Conservation (phyloP, 2,888 invertebrate species). For the Caenorhabditis virilis region DNA sequence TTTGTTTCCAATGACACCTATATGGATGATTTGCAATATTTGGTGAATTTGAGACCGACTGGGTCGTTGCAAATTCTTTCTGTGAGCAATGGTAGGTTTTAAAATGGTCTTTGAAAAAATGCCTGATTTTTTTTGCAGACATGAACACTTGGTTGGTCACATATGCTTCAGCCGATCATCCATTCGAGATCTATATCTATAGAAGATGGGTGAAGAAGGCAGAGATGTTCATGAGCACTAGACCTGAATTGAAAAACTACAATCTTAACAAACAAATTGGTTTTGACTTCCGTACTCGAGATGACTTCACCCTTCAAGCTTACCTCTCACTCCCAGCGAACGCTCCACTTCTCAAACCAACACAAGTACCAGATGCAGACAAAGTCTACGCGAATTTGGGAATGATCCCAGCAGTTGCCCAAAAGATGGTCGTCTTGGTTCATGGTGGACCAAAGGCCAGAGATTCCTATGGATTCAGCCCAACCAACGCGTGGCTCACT, state of each 20-base stretch:
- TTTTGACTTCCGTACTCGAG: slow-evolving; percentile 65
- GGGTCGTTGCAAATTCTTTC: slow-evolving; percentile 51
- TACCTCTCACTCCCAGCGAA: slow-evolving; percentile 65
- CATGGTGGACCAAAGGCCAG: slow-evolving; percentile 67
- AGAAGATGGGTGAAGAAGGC: slow-evolving; percentile 51
- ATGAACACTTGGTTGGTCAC: slow-evolving; percentile 67
- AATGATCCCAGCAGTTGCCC: slow-evolving; percentile 61
- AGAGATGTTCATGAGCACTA: slow-evolving; percentile 63
- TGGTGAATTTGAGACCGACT: slow-evolving; percentile 63
- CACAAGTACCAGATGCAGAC: slow-evolving; percentile 57
- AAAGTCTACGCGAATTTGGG: slow-evolving; percentile 60
- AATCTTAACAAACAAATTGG: slow-evolving; percentile 63
- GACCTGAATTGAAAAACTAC: slow-evolving; percentile 60
- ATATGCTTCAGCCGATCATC: slow-evolving; percentile 63
- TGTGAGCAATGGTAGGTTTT: slow-evolving; percentile 39
- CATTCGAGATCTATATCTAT: slow-evolving; percentile 61
- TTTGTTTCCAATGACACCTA: slow-evolving; percentile 66
- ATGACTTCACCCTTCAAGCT: slow-evolving; percentile 65
- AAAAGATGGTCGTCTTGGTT: slow-evolving; percentile 63
- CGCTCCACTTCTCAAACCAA: slow-evolving; percentile 47
- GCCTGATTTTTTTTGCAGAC: slow-evolving; percentile 36
- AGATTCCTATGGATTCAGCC: slow-evolving; percentile 62
- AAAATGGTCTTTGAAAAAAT: background rate
- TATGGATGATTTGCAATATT: slow-evolving; percentile 56
- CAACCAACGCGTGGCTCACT: slow-evolving; percentile 64